A percentile compares a stretch with the other conserved stretches of the same genome.
Evolutionary conservation across 2,888 invertebrate species (phyloP).

Genomic region (Hydroisotoma schaefferi): DNA sequence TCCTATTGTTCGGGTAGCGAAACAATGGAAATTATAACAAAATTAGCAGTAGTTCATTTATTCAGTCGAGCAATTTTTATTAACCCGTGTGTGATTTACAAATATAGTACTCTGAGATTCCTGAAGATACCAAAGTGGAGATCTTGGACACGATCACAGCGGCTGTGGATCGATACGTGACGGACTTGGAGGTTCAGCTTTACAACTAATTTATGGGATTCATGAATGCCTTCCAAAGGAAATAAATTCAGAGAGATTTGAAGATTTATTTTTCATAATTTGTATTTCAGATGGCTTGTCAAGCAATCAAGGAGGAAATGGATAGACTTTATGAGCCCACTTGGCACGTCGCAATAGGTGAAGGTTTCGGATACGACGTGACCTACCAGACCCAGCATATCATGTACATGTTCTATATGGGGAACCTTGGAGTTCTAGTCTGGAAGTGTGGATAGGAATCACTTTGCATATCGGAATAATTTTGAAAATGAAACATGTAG

Average conservation of each 20-base stretch:
- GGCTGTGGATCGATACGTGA: conserved; percentile 37
- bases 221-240: neutral
- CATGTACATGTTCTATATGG: conserved; percentile 38
- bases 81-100: too few relatives aligned
- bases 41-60: neutral
- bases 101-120: conserved; percentile 45
- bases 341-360: conserved; percentile 37
- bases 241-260: neutral
- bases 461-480: too few relatives aligned
- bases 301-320: conserved; percentile 36
- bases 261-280: neutral
- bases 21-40: neutral
- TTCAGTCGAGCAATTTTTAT: neutral
- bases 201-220: neutral
- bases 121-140: conserved; percentile 43
- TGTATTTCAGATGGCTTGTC: conserved; percentile 25
- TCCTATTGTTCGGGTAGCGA: conserved; percentile 1
- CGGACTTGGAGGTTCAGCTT: conserved; percentile 42
- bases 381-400: conserved; percentile 33
- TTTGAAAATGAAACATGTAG: too few relatives aligned
- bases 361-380: conserved; percentile 36
- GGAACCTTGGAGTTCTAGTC: conserved; percentile 34
- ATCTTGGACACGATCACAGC: conserved; percentile 43
- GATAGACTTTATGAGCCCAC: conserved; percentile 30
- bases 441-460: conserved; percentile 31